A percentile compares a stretch with the other conserved stretches of the same genome.
Conservation (phyloP, 1,140 invertebrate genomes). For the Zaprionus vittiger region DNA sequence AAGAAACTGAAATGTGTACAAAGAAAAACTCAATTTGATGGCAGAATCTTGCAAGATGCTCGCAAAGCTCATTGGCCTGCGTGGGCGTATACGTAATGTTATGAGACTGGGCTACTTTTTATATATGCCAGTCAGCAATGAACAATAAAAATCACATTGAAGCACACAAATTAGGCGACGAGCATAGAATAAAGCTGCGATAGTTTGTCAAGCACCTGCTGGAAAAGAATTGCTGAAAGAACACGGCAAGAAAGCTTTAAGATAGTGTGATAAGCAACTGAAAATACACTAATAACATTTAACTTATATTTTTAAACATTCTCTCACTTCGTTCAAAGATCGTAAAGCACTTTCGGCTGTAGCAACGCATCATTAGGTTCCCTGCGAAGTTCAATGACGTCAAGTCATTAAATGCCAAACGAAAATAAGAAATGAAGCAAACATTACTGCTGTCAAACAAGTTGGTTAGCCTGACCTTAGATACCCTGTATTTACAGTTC, state of each 20-base stretch:
- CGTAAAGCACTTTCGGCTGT: not conserved
- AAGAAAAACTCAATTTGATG: not conserved
- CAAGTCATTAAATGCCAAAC: constrained; percentile 41
- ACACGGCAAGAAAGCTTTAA: not conserved
- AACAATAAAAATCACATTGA: constrained; percentile 60
- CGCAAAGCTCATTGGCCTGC: constrained; percentile 5
- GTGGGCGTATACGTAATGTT: constrained; percentile 41
- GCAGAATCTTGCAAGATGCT: not conserved
- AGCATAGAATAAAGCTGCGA: constrained; percentile 33
- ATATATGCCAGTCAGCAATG: constrained; percentile 50
- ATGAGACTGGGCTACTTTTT: constrained; percentile 38
- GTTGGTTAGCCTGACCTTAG: not conserved
- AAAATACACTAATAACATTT: not conserved
- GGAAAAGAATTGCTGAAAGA: not conserved
- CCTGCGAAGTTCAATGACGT: constrained; percentile 54
- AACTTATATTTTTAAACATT: constrained; percentile 1
- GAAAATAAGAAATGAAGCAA: constrained; percentile 34
- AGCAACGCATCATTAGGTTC: constrained; percentile 9
- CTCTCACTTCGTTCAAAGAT: constrained; percentile 15
- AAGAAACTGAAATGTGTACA: not conserved
- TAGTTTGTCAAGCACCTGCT: constrained; percentile 18
- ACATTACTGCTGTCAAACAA: constrained; percentile 5
- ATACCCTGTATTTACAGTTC: not conserved
- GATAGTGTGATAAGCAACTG: not conserved
- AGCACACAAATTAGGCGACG: constrained; percentile 26